A percentile compares a stretch with the other conserved stretches of the same genome.
phyloP scores from a whole-genome alignment of 2,888 invertebrate species.

The Cordylochernes scorpioides region DNA sequence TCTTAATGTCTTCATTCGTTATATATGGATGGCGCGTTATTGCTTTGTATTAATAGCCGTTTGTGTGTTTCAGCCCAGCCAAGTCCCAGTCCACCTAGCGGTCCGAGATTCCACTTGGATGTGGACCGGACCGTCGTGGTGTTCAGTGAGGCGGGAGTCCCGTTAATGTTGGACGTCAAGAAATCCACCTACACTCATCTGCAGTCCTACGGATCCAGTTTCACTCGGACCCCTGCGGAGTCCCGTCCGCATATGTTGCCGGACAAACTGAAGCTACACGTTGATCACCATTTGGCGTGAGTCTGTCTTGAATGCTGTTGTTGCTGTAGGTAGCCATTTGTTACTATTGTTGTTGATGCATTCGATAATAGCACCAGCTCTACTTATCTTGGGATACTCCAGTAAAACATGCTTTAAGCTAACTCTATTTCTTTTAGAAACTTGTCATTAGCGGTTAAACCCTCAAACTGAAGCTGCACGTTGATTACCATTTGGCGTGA shows the following conservation, averaged over 20 bases:
- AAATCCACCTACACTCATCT: conserved; percentile 6
- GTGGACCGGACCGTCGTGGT: conserved; percentile 7
- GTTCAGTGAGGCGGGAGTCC: conserved; percentile 9
- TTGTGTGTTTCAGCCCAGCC: no score
- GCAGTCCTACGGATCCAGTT: conserved; percentile 9
- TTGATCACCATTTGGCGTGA: conserved; percentile 12
- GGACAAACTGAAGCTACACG: conserved; percentile 6
- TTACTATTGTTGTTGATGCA: no score
- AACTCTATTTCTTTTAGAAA: no score
- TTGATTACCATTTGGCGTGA: conserved; percentile 11
- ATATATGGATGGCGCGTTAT: no score
- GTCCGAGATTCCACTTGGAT: conserved; percentile 6
- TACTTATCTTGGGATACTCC: no score
- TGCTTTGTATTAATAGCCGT: no score
- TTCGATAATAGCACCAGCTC: no score
- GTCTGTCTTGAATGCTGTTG: conserved; percentile 1
- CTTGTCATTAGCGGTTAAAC: no score
- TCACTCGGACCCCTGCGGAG: conserved; percentile 13
- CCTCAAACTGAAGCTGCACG: conserved; percentile 5
- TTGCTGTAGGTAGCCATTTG: no score
- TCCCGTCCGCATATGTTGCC: no score
- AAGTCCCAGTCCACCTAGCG: conserved; percentile 3
- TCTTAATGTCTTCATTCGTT: no score
- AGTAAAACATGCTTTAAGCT: no score
- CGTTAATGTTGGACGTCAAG: conserved; percentile 8